Evolutionary conservation across 35 echinoderm and acorn worm genomes (phyloP).

Genomic region (Hemicentrotus pulcherrimus): DNA sequence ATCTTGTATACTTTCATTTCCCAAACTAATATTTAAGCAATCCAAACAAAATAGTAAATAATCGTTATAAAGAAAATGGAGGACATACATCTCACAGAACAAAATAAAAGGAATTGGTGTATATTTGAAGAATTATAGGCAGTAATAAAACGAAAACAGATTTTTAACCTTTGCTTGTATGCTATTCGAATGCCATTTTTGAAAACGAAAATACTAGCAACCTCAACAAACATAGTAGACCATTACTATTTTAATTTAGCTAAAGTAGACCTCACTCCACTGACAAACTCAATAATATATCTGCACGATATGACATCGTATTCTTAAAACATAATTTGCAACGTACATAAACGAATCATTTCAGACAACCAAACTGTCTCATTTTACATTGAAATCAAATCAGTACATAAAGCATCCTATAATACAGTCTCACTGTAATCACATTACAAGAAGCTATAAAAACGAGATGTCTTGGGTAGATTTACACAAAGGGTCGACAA

Average conservation of each 20-base stretch:
- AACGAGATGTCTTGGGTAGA: slow-evolving; percentile 22
- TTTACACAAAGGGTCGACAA: background rate
- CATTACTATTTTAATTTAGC: background rate
- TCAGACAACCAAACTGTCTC: background rate
- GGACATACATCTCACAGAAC: too few relatives aligned
- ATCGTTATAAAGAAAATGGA: too few relatives aligned
- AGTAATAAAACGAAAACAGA: too few relatives aligned
- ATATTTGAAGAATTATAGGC: too few relatives aligned
- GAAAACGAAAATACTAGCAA: background rate
- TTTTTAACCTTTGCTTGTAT: background rate
- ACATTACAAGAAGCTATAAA: slow-evolving; percentile 11
- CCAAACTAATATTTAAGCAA: background rate
- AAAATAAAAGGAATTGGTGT: too few relatives aligned
- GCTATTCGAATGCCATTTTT: background rate
- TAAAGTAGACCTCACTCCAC: background rate
- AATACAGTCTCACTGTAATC: background rate
- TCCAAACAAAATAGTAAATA: background rate
- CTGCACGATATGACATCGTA: background rate
- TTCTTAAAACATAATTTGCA: background rate
- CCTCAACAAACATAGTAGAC: background rate
- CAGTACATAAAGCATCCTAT: background rate
- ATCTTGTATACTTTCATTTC: too few relatives aligned
- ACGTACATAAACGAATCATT: background rate
- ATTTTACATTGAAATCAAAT: background rate
- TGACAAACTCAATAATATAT: background rate